Percentiles rank a stretch among this genome's conserved stretches.
phyloP scores from a whole-genome alignment of 2,888 invertebrate genomes.

The Parascotia fuliginaria region DNA sequence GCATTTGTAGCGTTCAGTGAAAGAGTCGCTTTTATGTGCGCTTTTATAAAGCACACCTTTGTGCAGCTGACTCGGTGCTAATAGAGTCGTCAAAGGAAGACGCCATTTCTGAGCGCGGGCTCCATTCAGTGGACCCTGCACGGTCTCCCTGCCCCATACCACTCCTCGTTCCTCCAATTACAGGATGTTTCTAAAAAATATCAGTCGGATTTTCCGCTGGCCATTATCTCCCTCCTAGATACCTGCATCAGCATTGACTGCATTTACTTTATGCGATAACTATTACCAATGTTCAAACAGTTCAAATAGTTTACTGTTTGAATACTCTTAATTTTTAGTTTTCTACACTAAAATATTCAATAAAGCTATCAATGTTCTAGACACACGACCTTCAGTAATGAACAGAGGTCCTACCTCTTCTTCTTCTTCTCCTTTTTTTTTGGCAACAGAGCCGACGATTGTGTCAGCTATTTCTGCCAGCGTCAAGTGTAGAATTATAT shows the following conservation, averaged over 20 bases:
- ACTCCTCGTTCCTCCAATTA: slow-evolving; percentile 15
- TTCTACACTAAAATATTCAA: not conserved
- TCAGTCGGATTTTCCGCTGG: slow-evolving; percentile 7
- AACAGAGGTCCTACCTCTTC: too few relatives aligned
- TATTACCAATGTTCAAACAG: too few relatives aligned
- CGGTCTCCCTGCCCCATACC: slow-evolving; percentile 17
- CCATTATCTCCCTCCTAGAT: slow-evolving; percentile 3
- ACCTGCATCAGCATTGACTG: slow-evolving; percentile 8
- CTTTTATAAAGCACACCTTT: slow-evolving; percentile 67
- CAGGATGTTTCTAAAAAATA: slow-evolving; percentile 31
- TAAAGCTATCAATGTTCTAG: too few relatives aligned
- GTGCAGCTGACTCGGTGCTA: slow-evolving; percentile 55
- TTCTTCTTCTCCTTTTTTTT: too few relatives aligned
- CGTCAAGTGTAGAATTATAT: too few relatives aligned
- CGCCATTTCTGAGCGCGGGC: slow-evolving; percentile 43
- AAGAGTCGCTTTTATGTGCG: slow-evolving; percentile 63
- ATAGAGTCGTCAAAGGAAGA: slow-evolving; percentile 57
- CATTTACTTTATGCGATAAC: not conserved
- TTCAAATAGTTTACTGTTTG: not conserved
- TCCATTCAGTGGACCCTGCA: slow-evolving; percentile 46
- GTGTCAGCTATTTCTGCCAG: too few relatives aligned
- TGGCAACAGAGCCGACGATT: too few relatives aligned
- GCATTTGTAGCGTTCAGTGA: slow-evolving; percentile 38
- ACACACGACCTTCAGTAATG: too few relatives aligned
- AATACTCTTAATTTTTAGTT: not conserved